These are phyloP conservation scores for Sitobion miscanthi DNA, from an alignment of 1,140 invertebrate species.

Conservation along the genomic window DNA sequence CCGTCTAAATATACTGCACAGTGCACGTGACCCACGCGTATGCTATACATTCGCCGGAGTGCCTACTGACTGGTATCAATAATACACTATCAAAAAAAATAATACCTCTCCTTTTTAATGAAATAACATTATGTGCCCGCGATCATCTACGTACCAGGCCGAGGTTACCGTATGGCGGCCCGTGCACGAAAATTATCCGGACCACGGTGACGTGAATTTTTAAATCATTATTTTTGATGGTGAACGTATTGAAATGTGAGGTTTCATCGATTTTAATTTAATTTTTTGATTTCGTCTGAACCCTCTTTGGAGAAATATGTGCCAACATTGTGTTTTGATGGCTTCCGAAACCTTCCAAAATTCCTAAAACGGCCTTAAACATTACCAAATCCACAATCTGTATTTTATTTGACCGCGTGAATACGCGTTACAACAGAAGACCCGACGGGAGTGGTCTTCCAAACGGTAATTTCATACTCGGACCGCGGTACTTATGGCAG, in stretches of 20 bases:
- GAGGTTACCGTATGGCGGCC: neutral
- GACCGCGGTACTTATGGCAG: neutral
- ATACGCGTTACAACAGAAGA: neutral
- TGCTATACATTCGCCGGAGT: no score
- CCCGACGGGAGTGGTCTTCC: neutral
- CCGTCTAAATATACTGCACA: no score
- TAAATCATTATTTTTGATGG: no score
- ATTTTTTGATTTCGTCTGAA: neutral
- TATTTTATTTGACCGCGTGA: neutral
- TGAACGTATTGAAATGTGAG: no score
- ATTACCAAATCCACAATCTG: neutral
- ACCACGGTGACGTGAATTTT: neutral
- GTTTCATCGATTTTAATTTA: no score
- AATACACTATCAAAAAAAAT: neutral
- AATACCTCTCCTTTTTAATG: neutral
- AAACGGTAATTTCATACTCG: neutral
- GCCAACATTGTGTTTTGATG: no score
- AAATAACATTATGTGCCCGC: neutral
- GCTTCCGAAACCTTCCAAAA: neutral
- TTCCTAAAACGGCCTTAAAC: neutral
- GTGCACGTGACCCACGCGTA: no score
- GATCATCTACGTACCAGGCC: neutral
- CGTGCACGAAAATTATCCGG: neutral
- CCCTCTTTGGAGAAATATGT: neutral
- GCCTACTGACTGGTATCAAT: no score